A percentile compares a stretch with the other conserved stretches of the same genome.
Conservation (phyloP, 2,113 vertebrate species). For the Chaetura pelagica region DNA sequence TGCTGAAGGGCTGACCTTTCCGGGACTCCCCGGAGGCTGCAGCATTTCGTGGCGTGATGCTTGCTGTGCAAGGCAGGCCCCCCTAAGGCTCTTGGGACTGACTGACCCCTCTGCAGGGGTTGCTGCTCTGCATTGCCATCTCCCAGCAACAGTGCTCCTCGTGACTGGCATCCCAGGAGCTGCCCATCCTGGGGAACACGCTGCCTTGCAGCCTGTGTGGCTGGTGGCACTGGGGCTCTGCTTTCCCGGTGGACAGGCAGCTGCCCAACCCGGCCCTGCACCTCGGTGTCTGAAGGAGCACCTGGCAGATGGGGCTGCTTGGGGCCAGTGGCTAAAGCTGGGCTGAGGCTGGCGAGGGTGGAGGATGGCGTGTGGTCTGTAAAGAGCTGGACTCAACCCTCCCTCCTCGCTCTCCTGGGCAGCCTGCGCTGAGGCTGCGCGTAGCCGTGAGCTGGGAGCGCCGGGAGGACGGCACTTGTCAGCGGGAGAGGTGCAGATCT, state of each 20-base stretch:
- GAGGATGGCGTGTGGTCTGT: background rate
- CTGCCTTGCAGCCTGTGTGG: background rate
- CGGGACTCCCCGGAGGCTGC: accelerated
- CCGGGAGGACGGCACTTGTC: background rate
- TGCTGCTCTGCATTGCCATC: background rate
- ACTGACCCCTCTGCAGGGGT: background rate
- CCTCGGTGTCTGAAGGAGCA: background rate
- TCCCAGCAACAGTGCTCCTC: background rate
- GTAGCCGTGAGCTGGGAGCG: background rate
- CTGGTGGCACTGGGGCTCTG: background rate
- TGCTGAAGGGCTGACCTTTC: background rate
- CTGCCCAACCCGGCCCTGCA: accelerated
- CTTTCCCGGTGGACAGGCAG: background rate
- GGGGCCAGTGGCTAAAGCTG: background rate
- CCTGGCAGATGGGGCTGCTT: background rate
- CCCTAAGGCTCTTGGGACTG: background rate
- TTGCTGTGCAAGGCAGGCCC: background rate
- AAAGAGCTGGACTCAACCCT: background rate
- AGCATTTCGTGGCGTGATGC: background rate
- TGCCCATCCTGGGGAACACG: background rate
- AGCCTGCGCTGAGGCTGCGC: background rate
- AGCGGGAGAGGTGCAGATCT: background rate
- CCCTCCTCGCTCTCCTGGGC: conserved; percentile 13
- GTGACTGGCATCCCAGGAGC: background rate
- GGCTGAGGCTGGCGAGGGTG: background rate